phyloP scores from a whole-genome alignment of 2,797 vertebrate species.

The Echiichthys vipera region DNA sequence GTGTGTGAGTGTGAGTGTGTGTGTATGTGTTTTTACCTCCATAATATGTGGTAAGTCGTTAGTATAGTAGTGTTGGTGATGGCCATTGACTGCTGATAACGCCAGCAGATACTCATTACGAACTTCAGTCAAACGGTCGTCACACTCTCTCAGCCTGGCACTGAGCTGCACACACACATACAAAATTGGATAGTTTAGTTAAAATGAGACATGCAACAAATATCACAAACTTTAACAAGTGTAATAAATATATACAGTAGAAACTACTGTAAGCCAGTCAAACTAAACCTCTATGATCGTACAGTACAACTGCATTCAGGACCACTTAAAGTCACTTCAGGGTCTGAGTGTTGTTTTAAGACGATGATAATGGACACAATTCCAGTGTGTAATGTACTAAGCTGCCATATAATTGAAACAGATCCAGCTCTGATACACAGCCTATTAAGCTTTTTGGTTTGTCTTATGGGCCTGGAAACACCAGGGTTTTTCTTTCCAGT shows the following conservation, averaged over 20 bases:
- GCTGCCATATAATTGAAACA: too few species aligned
- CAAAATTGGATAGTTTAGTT: not conserved
- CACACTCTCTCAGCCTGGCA: constrained; percentile 85
- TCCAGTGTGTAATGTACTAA: too few species aligned
- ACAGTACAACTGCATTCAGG: not conserved
- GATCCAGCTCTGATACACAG: too few species aligned
- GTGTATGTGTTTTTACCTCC: constrained; percentile 77
- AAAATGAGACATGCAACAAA: not conserved
- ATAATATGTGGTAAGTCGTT: constrained; percentile 85
- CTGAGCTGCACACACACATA: constrained; percentile 80
- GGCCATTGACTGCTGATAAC: constrained; percentile 85
- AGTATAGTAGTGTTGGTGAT: constrained; percentile 86
- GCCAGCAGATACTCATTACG: constrained; percentile 89
- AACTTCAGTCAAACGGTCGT: constrained; percentile 82
- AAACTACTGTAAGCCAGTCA: not conserved
- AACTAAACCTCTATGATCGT: not conserved
- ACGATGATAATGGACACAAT: too few species aligned
- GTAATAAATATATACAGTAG: not conserved
- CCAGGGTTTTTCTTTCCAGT: too few species aligned
- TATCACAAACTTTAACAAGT: not conserved
- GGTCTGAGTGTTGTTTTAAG: too few species aligned
- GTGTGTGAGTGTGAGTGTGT: not conserved
- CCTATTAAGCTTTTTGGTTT: too few species aligned
- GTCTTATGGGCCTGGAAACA: too few species aligned
- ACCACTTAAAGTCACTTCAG: too few species aligned